Evolutionary conservation across 1,140 invertebrate genomes (phyloP), one percentile per base, ranked within the genome.

Genomic region (Drosophila nigromelanica): DNA sequence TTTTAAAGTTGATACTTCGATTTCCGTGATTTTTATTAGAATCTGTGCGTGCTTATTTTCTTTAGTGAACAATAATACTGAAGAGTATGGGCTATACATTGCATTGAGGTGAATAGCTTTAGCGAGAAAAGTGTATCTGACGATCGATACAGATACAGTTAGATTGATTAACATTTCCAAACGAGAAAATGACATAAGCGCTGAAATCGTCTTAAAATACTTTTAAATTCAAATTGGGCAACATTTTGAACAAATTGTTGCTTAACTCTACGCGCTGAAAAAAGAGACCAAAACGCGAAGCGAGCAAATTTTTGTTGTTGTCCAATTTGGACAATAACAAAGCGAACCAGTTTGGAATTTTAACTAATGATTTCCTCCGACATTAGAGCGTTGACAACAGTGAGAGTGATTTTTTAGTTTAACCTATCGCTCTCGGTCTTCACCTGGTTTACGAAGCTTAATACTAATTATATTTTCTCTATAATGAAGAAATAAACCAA

Each of bases 301-400:
- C 56, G 45, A 43, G 52, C 64, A 76, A 64, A 66, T 66, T 64
- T 76, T 42, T 50, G 35, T 61, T 47, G 50, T 47, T 54, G 39
- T 33, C 35, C 48, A 58, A 40, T 52, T 43, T 33, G 24, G 64
- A 63, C 60, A 52, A 54, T 43, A 54, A 8, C 14, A 14, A 37
- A 18, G 33, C 67, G 68, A 72, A 76, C 73, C 68, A 73, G 73
- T 73, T 73, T 76, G 61, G 60, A 54, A 55, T 73, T 73, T 76
- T 21, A 61, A 60, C 56, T 61, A 67, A 68, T 67, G 48, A 73
- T 63, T 72, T 72, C 73, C 73, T 35, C 33, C 7, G 33, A 35
- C 8, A 8, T 8, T 35, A 35, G 33, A 35, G 33, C 33, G 33
- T 35, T 8, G 69, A 76, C 55, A 56, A 18, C 39, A 50, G 37